Base-by-base conservation (phyloP, 2,113 vertebrate species). In the Micronycteris hirsuta region DNA sequence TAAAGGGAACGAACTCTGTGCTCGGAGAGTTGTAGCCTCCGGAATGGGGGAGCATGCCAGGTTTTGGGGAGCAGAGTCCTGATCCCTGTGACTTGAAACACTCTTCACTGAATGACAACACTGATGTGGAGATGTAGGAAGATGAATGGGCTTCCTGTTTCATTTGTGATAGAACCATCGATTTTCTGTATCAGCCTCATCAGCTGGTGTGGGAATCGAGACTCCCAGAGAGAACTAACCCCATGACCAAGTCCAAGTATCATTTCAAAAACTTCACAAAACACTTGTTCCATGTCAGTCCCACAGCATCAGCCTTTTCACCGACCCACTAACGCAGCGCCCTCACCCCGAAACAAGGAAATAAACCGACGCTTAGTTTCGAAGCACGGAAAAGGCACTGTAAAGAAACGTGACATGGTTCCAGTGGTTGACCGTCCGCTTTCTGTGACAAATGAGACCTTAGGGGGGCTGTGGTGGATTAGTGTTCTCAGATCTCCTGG, bases 161-260 rank as follows among this genome's bases (percentile, higher is more conserved):
- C 83, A 74, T 33, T 56, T 94, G 5, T 94, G 71, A 93, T 76
- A 36, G 85, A 94, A 52, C 2, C 2, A 19, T 90, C 52, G 36
- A 63, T 97, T 86, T 84, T 92, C 92, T 95, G 54, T 82, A 38
- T 89, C 84, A 74, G 63, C 93, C 31, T 76, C 74, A 0, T 97
- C 94, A 95, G 2, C 0, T 61, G 24, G 2, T 43, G 4, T 76
- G 63, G 52, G 88, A 91, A 33, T 95, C 95, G 89, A 98, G 97
- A 93, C 63, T 93, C 81, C 92, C 97, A 91, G 92, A 83, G 93
- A 94, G 88, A 95, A 68, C 19, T n/a, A 58, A 49, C 43, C 26
- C 77, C 43, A 31, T 85, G 86, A 84, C 38, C 93, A 31, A 67
- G 22, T 56, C 0, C 7, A 80, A 86, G 24, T 26, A 41, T 91